phyloP scores from a whole-genome alignment of 2,113 vertebrate genomes.

The Chiloscyllium plagiosum region DNA sequence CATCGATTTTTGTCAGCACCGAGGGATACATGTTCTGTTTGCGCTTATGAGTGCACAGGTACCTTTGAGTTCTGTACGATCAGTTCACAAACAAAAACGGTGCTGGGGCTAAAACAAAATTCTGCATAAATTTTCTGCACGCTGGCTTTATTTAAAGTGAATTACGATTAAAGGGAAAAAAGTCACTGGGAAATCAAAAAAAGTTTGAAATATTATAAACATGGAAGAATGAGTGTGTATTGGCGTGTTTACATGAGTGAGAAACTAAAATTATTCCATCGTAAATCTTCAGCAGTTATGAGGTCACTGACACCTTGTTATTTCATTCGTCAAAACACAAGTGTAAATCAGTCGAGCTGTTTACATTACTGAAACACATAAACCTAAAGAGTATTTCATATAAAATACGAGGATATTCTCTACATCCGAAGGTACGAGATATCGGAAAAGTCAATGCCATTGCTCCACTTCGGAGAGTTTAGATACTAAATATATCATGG shows the following conservation, averaged over 20 bases:
- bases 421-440: not conserved
- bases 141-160: not conserved
- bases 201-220: not conserved
- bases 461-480: not conserved
- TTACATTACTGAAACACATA: not conserved
- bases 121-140: not conserved
- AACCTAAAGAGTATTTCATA: not conserved
- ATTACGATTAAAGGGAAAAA: not conserved
- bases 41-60: not conserved
- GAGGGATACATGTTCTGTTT: not conserved
- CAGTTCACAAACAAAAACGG: not conserved
- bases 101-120: too few relatives aligned
- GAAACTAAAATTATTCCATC: not conserved
- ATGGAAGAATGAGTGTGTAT: not conserved
- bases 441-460: not conserved
- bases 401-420: not conserved
- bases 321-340: slow-evolving; percentile 2
- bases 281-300: not conserved
- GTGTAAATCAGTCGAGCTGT: not conserved
- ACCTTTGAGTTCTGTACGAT: not conserved
- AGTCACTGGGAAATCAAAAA: not conserved
- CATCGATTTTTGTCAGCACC: not conserved
- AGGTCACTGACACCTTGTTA: slow-evolving; percentile 6
- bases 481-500: slow-evolving; percentile 24
- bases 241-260: not conserved